Evolutionary conservation across 2,888 invertebrate genomes (phyloP).

Genomic region (Amaurobius ferox): DNA sequence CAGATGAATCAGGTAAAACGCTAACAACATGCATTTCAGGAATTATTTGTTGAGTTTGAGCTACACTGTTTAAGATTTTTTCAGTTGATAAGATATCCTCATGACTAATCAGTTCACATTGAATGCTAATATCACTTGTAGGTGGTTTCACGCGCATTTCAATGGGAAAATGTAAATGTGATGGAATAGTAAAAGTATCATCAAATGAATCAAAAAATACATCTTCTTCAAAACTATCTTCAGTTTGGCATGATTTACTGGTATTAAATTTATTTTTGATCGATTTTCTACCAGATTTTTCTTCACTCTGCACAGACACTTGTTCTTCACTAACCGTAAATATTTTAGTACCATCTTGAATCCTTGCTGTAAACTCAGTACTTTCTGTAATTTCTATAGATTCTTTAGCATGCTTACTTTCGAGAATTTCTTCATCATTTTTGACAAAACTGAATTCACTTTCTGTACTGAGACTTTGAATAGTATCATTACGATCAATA

Average conservation of each 20-base stretch:
- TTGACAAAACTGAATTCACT: not conserved
- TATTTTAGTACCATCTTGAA: constrained; percentile 1
- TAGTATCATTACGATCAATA: no score
- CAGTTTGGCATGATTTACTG: constrained; percentile 63
- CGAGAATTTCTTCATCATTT: not conserved
- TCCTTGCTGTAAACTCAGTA: not conserved
- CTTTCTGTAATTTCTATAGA: not conserved
- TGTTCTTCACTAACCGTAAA: not conserved
- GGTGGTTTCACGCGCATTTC: constrained; percentile 27
- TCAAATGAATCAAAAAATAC: constrained; percentile 64
- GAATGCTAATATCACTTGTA: constrained; percentile 53
- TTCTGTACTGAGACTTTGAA: no score
- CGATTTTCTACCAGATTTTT: no score
- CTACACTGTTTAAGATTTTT: not conserved
- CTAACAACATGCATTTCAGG: not conserved
- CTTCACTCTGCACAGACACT: not conserved
- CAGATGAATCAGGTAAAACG: not conserved
- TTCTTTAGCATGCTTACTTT: not conserved
- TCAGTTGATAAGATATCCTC: not conserved
- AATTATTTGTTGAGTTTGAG: not conserved
- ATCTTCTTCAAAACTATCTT: constrained; percentile 64
- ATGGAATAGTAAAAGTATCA: constrained; percentile 44
- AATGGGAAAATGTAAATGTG: constrained; percentile 23
- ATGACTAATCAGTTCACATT: constrained; percentile 34
- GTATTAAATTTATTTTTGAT: constrained; percentile 23